Evolutionary conservation across 2,888 invertebrate species (phyloP), one percentile per base, ranked within the genome.

Genomic region (Amblyjoppa proteus): DNA sequence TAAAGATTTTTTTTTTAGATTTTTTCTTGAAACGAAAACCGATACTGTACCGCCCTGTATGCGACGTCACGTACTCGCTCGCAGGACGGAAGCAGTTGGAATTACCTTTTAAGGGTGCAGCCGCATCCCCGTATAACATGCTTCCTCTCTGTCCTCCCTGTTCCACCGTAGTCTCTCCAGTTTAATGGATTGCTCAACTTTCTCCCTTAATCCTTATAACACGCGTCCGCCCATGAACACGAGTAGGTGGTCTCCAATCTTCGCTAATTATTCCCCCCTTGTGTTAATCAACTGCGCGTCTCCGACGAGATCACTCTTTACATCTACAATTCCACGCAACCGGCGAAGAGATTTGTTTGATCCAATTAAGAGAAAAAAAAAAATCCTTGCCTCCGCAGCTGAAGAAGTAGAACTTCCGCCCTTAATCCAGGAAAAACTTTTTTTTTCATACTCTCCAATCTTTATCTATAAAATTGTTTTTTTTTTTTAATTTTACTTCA

Each of bases 171-270:
- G 71, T 73, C 69, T 38, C 53, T 74, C 45, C 45, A 28, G n/a
- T 68, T 80, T 73, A 78, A 83, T 74, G 66, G 68, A 84, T 84
- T 74, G 77, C 77, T 70, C 38, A 84, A 81, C 84, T 84, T 81
- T 73, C 73, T 58, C 77, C 61, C 77, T 81, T 73, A 81, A 77
- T 61, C 68, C 69, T 58, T 61, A 9, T 31, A 51, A 45, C 45
- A 25, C 56, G 41, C 70, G 71, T 53, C 51, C 45, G 13, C 45
- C 70, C 41, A 16, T 38, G 61, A 75, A 81, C 58, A 58, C 49
- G 28, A 20, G 38, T 58, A 69, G 45, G 45, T 49, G 45, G 13
- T 49, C 68, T 71, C 20, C 9, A 70, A 70, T 70, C 58, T 49
- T 20, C 34, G 51, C 71, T 79, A 79, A 79, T 70, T 70, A 38